Conservation (phyloP, 2,888 invertebrate genomes). For the Fragum sueziense region DNA sequence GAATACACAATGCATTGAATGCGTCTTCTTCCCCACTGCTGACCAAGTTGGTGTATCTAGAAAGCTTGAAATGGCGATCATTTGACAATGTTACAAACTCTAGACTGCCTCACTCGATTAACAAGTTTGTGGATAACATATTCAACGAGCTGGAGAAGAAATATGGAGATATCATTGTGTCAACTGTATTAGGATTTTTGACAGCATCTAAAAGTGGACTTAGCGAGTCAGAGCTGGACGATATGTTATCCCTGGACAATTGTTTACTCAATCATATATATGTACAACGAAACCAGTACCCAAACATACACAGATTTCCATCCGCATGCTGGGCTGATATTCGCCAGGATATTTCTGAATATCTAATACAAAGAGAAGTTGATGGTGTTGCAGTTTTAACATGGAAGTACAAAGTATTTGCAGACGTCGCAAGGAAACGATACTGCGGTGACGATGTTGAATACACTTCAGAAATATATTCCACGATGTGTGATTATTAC, state of each 20-base stretch:
- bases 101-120: conserved; percentile 60
- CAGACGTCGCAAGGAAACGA: conserved; percentile 64
- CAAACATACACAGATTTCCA: conserved; percentile 75
- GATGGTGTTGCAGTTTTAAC: conserved; percentile 71
- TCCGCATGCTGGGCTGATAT: conserved; percentile 69
- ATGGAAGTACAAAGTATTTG: conserved; percentile 77
- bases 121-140: conserved; percentile 69
- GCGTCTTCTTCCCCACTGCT: conserved; percentile 70
- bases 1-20: conserved; percentile 66
- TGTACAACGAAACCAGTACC: conserved; percentile 64
- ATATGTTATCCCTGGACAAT: conserved; percentile 77
- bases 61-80: conserved; percentile 68
- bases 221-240: conserved; percentile 76
- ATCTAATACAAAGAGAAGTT: conserved; percentile 65
- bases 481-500: conserved; percentile 77
- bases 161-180: conserved; percentile 69
- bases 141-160: conserved; percentile 70
- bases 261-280: conserved; percentile 70
- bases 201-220: conserved; percentile 72
- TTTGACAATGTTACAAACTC: conserved; percentile 61
- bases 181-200: conserved; percentile 70
- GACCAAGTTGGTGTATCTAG: conserved; percentile 69
- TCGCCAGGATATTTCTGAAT: conserved; percentile 67
- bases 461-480: conserved; percentile 61
- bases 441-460: conserved; percentile 57